These are phyloP conservation scores for Nomada hirtipes DNA, from an alignment of 2,888 invertebrate species.

Conservation along the genomic window DNA sequence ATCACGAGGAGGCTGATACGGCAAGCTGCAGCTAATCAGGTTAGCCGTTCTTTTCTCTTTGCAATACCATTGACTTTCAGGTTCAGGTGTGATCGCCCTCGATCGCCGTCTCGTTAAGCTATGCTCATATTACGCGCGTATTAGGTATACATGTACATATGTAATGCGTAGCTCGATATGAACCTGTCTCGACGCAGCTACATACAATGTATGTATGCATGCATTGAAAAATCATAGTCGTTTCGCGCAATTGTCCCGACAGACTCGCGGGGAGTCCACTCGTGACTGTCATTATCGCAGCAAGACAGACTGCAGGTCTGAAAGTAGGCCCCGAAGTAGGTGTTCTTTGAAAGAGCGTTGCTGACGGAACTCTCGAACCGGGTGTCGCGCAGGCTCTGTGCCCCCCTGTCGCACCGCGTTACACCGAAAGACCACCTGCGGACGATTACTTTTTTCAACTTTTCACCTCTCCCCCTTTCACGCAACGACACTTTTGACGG, in stretches of 20 bases:
- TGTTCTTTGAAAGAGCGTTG: not conserved
- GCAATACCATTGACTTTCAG: too few relatives aligned
- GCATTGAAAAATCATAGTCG: not conserved
- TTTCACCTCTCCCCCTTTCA: too few relatives aligned
- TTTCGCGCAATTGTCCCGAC: slow-evolving; percentile 23
- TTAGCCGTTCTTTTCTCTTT: slow-evolving; percentile 40
- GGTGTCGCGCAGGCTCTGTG: not conserved
- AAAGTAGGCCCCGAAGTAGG: not conserved
- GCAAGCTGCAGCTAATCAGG: slow-evolving; percentile 79
- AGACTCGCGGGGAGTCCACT: slow-evolving; percentile 26
- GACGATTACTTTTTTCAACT: not conserved
- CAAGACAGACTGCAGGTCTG: slow-evolving; percentile 10
- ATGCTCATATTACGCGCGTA: too few relatives aligned
- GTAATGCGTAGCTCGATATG: too few relatives aligned
- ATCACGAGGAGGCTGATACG: slow-evolving; percentile 88
- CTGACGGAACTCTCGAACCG: slow-evolving; percentile 1
- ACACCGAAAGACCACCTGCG: not conserved
- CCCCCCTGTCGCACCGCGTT: not conserved
- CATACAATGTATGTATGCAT: not conserved
- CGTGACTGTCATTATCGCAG: not conserved
- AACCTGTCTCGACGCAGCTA: not conserved
- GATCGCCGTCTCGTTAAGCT: too few relatives aligned
- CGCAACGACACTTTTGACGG: not conserved
- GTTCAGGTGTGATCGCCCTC: too few relatives aligned
- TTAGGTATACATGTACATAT: too few relatives aligned